These are phyloP conservation scores for Megaceryle torquata DNA, from an alignment of 2,113 vertebrate genomes.

Conservation along the genomic window DNA sequence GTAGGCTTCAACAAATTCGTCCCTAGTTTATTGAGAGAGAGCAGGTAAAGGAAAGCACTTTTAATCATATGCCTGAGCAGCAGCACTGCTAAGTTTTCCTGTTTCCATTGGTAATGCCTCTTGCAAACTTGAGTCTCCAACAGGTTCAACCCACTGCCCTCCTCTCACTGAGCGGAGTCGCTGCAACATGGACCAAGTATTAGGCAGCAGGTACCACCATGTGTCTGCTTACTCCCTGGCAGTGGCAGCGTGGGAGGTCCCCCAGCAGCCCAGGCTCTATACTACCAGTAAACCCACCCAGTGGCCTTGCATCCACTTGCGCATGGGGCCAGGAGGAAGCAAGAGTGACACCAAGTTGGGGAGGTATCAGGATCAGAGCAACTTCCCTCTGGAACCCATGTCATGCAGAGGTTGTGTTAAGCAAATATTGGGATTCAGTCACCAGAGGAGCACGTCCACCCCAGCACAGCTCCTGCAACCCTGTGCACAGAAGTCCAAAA, in stretches of 20 bases:
- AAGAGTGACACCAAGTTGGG: not conserved
- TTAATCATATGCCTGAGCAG: not conserved
- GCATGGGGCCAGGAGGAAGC: not conserved
- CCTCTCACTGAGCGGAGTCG: not conserved
- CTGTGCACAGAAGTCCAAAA: not conserved
- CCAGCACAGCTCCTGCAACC: not conserved
- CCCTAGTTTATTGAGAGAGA: conserved; percentile 72
- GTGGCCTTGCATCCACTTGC: not conserved
- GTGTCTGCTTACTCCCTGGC: not conserved
- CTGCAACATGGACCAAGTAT: not conserved
- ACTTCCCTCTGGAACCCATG: not conserved
- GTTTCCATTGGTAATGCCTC: not conserved
- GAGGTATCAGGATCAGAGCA: not conserved
- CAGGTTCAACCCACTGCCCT: not conserved
- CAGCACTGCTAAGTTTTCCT: not conserved
- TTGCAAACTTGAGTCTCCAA: not conserved
- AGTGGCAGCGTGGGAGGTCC: not conserved
- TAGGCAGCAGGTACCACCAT: not conserved
- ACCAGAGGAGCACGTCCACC: not conserved
- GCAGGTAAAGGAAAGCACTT: conserved; percentile 20
- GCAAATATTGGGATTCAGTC: not conserved
- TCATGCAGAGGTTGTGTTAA: not conserved
- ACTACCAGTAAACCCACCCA: not conserved
- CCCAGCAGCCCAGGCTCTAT: not conserved
- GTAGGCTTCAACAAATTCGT: conserved; percentile 93